Percentiles rank a stretch among this genome's conserved stretches.
These are phyloP conservation scores for Orthosia incerta DNA, from an alignment of 2,888 invertebrate genomes.

Conservation along the genomic window DNA sequence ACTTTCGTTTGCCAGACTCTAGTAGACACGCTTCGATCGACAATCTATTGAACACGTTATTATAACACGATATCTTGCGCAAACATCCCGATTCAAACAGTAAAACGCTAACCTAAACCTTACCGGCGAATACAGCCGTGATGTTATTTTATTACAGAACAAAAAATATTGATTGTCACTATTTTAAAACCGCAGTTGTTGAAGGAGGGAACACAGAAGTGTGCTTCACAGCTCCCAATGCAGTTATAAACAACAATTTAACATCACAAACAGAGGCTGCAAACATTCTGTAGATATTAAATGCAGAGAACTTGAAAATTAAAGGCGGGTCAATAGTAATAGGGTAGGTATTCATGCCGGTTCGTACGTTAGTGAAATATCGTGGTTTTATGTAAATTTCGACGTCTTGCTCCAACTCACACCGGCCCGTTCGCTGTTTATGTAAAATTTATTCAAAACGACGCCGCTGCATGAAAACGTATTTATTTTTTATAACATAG, in stretches of 20 bases:
- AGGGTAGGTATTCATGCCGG: constrained; percentile 48
- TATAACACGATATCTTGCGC: too few species aligned
- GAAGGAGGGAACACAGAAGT: background rate
- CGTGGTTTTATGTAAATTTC: constrained; percentile 57
- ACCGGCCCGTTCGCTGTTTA: constrained; percentile 53
- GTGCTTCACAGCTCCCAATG: background rate
- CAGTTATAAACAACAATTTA: constrained; percentile 29
- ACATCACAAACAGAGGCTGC: constrained; percentile 37
- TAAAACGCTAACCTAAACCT: too few species aligned
- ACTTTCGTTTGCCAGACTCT: too few species aligned
- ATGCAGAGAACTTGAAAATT: constrained; percentile 52
- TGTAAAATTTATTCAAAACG: constrained; percentile 64
- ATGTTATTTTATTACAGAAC: background rate
- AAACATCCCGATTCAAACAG: too few species aligned
- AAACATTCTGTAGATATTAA: constrained; percentile 38
- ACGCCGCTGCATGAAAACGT: constrained; percentile 43
- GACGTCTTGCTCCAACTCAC: constrained; percentile 41
- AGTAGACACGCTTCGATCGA: too few species aligned
- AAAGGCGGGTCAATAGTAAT: constrained; percentile 51
- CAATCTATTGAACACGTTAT: too few species aligned
- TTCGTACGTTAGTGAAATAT: constrained; percentile 58
- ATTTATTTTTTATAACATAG: constrained; percentile 48
- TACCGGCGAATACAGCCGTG: too few species aligned
- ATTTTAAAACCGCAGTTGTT: background rate
- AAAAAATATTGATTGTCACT: background rate